phyloP scores from a whole-genome alignment of 1,140 invertebrate genomes.

The Drosophila kepulauana region DNA sequence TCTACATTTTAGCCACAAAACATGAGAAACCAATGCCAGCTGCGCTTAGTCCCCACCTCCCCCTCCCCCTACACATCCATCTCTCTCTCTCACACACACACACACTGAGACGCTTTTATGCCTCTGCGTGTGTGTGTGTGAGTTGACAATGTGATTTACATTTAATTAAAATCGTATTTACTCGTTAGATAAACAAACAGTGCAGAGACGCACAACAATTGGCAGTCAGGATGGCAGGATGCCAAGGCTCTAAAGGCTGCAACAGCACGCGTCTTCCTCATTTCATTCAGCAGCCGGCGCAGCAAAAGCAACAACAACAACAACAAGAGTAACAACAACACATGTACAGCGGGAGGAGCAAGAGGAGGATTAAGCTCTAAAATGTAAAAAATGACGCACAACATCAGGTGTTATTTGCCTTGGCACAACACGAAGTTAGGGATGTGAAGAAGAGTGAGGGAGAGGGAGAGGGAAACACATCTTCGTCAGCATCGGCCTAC shows the following conservation, averaged over 20 bases:
- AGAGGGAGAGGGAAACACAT: not conserved
- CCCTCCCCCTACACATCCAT: not conserved
- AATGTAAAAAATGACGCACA: constrained; percentile 30
- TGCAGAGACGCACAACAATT: constrained; percentile 14
- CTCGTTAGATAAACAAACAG: constrained; percentile 80
- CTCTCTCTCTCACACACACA: constrained; percentile 14
- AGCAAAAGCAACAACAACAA: not conserved
- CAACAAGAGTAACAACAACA: not conserved
- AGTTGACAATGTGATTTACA: constrained; percentile 82
- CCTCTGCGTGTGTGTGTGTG: constrained; percentile 41
- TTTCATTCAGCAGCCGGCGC: not conserved
- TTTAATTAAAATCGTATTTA: constrained; percentile 84
- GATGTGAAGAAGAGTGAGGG: not conserved
- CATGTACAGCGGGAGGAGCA: not conserved
- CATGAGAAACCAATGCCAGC: constrained; percentile 49
- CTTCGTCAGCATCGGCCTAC: not conserved
- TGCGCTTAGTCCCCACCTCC: constrained; percentile 8
- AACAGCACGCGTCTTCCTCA: constrained; percentile 19
- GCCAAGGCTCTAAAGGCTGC: constrained; percentile 3
- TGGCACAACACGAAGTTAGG: not conserved
- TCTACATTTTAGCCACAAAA: constrained; percentile 43
- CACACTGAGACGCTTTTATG: constrained; percentile 57
- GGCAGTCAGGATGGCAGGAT: not conserved
- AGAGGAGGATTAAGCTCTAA: constrained; percentile 20
- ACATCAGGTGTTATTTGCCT: constrained; percentile 29